Evolutionary conservation across 2,888 invertebrate species (phyloP).

Genomic region (Sepioteuthis lessoniana): DNA sequence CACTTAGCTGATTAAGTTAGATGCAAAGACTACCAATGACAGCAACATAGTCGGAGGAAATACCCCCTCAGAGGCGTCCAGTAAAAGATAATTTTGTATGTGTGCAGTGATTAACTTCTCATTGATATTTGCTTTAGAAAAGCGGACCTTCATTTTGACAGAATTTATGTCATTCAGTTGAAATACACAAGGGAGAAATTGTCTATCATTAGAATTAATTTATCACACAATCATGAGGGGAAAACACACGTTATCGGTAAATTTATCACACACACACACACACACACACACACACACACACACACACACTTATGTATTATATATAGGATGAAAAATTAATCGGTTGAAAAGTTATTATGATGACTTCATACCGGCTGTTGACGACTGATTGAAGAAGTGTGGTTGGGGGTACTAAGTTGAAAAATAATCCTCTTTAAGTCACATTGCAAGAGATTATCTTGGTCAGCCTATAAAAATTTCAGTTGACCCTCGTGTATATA

Average conservation of each 20-base stretch:
- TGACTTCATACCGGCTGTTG: too few species aligned
- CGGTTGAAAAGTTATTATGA: too few species aligned
- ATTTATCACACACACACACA: too few species aligned
- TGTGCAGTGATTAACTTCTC: not conserved
- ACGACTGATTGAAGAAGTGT: too few species aligned
- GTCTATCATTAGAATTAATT: not conserved
- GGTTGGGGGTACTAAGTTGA: too few species aligned
- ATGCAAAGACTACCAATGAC: not conserved
- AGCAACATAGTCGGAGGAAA: not conserved
- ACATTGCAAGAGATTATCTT: too few species aligned
- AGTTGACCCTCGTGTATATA: too few species aligned
- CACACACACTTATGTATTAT: not conserved
- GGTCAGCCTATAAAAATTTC: too few species aligned
- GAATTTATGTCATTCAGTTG: not conserved
- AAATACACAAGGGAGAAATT: not conserved
- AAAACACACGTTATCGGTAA: not conserved
- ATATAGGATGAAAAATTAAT: too few species aligned
- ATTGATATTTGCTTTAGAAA: not conserved
- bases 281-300: not conserved
- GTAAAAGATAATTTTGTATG: not conserved
- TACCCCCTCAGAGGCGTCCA: not conserved
- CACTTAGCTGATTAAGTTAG: slow-evolving; percentile 33
- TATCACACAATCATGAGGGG: not conserved
- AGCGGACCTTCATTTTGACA: not conserved
- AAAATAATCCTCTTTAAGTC: too few species aligned